Conservation (phyloP, 2,888 invertebrate species). For the Orthosia cruda region DNA sequence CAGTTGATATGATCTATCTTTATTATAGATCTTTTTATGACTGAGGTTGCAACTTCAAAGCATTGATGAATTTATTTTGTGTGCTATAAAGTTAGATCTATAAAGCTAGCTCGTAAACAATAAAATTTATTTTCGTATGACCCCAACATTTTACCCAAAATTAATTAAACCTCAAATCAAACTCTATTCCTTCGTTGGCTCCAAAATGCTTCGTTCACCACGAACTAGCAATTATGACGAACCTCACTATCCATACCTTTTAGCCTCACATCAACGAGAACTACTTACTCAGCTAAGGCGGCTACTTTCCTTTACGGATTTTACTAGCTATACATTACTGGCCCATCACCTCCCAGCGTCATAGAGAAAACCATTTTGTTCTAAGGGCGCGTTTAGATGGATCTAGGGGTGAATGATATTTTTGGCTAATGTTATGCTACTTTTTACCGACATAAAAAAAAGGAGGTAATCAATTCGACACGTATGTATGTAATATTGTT, state of each 20-base stretch:
- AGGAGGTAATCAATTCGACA: too few relatives aligned
- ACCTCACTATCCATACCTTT: slow-evolving; percentile 33
- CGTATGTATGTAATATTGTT: too few relatives aligned
- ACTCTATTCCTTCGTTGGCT: slow-evolving; percentile 9
- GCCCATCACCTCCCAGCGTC: slow-evolving; percentile 40
- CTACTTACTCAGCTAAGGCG: slow-evolving; percentile 55
- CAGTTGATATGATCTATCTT: slow-evolving; percentile 35
- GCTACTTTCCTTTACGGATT: slow-evolving; percentile 53
- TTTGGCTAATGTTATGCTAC: not conserved
- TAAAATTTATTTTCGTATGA: not conserved
- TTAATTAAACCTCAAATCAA: slow-evolving; percentile 20
- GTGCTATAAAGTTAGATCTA: slow-evolving; percentile 1
- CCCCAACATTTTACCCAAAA: not conserved
- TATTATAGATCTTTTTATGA: slow-evolving; percentile 35
- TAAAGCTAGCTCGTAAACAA: slow-evolving; percentile 6
- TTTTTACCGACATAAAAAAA: not conserved
- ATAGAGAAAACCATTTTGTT: slow-evolving; percentile 31
- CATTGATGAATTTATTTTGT: slow-evolving; percentile 26
- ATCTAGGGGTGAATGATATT: not conserved
- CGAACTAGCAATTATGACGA: slow-evolving; percentile 35
- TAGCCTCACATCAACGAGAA: slow-evolving; percentile 55
- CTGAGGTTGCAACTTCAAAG: slow-evolving; percentile 36
- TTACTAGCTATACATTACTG: slow-evolving; percentile 60
- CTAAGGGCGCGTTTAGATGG: slow-evolving; percentile 27
- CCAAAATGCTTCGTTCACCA: slow-evolving; percentile 17